Evolutionary conservation across 2,797 vertebrate species (phyloP), one percentile per base, ranked within the genome.

Genomic region (Sebastes wilsoni): DNA sequence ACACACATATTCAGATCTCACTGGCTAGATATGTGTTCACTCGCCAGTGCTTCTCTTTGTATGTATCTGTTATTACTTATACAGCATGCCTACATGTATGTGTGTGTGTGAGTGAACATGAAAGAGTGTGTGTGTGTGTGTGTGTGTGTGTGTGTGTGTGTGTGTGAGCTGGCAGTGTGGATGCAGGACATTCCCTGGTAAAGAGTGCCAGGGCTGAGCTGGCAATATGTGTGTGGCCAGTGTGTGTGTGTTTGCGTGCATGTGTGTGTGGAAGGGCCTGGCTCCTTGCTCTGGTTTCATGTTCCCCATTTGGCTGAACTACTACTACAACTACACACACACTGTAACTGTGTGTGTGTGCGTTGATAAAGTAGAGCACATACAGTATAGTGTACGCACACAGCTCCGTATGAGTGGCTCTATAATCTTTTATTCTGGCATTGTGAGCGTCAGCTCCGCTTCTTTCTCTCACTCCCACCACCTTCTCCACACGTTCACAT

Each of bases 251-350:
- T 83, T 68, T 76, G 83, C 79, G 84, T 75, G 68, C 56, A 73
- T 81, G 54, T 88, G 54, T 88, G 85, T 82, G 79, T 76, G 38
- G 30, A 77, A 59, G 64, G 93, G 92, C 91, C 94, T 94, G 82
- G 89, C 94, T 96, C 94, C 92, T 94, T 91, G 91, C 90, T 84
- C 95, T 95, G 95, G 96, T 95, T 96, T 96, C 94, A 95, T 96
- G 95, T 94, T 96, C 94, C 94, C 95, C 94, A 95, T 97, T 96
- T 97, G 96, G 96, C 95, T 96, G 94, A 95, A 94, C 93, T 95
- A 94, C 96, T 70, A 94, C 92, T 94, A 86, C 94, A 92, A 90
- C 89, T 66, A 66, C 70, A 82, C 72, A 66, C 46, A 55, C 27
- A 25, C 16, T 9, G 46, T 46, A 7, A 46, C 42, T 42, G 14